Base-by-base conservation (phyloP, 2,888 invertebrate genomes). In the Pecten maximus region DNA sequence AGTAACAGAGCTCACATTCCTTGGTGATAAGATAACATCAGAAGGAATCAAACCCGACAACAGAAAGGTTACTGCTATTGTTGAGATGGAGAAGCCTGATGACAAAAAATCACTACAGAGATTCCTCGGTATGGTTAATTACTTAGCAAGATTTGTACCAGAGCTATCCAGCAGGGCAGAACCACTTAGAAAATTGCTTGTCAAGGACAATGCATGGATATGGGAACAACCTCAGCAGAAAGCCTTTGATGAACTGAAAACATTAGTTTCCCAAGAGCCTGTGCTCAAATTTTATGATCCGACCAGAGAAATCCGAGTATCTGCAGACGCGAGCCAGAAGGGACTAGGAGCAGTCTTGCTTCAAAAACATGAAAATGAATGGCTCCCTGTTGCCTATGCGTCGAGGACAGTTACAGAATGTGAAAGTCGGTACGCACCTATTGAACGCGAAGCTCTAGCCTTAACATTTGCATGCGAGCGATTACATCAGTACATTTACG, bases 61-160 rank as follows among this genome's bases (percentile, higher is more conserved):
- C 40, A 86, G 12, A 40, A 91, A 92, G 86, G 91, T 90, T 19
- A 16, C 44, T 15, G 48, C 91, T 28, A 89, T 89, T 40, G 35
- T n/a, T 15, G 39, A 40, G 39, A 89, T 89, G 87, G 19, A 40
- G 48, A 39, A 16, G 19, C 89, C 89, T 28, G 86, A 74, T 23
- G 40, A 87, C 40, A 87, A 89, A 87, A 87, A 88, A 89, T 39
- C 89, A 40, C 16, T 91, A 2, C 92, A 90, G 44, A 50, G 89
- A 44, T 92, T 91, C 86, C 89, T 90, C 10, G 89, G 91, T n/a
- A 91, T 90, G 91, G 28, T 91, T 23, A 91, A 54, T n/a, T 91
- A 89, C 40, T 88, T 91, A 35, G 92, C 35, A 8, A 91, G 86
- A 60, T 90, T 87, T 50, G 19, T 92, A 35, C 91, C 87, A 15